Base-by-base conservation (phyloP, 2,888 invertebrate species). In the Polydrusus tereticollis region DNA sequence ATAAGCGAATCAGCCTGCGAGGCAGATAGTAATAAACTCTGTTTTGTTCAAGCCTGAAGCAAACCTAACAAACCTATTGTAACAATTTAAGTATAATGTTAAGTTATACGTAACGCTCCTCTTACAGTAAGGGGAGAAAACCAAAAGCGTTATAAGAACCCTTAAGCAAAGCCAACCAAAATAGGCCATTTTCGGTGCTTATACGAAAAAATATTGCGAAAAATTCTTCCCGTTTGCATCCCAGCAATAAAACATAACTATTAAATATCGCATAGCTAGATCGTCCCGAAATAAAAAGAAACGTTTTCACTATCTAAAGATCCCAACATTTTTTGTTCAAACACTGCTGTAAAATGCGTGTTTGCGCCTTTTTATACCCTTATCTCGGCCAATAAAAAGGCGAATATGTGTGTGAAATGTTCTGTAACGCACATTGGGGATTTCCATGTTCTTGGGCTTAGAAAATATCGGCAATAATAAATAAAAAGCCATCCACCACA, bases 381-480 rank as follows among this genome's bases (percentile, higher is more conserved):
- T 66, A 66, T 66, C 66, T 66, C 43, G 57, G 26, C 43, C 66
- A 45, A 43, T 66, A 41, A 57, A 66, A 57, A 45, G 45, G 45
- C 45, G 58, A 58, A 58, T 58, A 58, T 55, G 65, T 58, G 66
- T 66, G 66, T 58, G 45, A 66, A 66, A 66, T 66, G 66, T 45
- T 58, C 66, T 66, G 29, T 14, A 45, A 57, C n/a, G 10, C 33
- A 58, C 43, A 58, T 66, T 66, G 16, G 45, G 43, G 58, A 55
- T 57, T 58, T 57, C 52, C 29, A 65, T 65, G 43, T 65, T 26
- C 43, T 65, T 65, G 18, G 8, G 52, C 29, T 29, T 10, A 29
- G 26, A 29, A 45, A 47, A 47, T 47, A 47, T 47, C n/a, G 21
- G 47, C 10, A 21, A 23, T 47, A 23, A 47, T 47, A 47, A 47